Evolutionary conservation across 2,113 vertebrate genomes (phyloP), one percentile per base, ranked within the genome.

Genomic region (Chiloscyllium plagiosum): DNA sequence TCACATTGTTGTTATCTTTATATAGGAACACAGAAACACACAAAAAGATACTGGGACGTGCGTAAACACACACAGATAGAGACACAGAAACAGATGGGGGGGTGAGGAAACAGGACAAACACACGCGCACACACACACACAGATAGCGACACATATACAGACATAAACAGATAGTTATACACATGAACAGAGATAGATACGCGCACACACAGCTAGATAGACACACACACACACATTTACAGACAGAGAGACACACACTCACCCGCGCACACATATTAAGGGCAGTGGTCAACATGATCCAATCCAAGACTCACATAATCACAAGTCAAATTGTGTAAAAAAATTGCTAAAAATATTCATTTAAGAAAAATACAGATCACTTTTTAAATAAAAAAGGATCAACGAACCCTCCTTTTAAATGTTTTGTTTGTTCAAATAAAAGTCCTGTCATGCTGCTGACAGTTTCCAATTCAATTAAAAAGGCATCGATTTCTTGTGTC

Each of bases 311-410:
- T 95, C 94, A 95, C 94, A 95, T 33, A 95, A 61, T 90, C 52
- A 90, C 50, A 52, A 52, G 94, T n/a, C 47, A 95, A 95, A 95
- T 52, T 52, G 69, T 95, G 61, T 93, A 93, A 66, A 93, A 90
- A 87, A 90, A 68, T 66, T 66, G n/a, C 89, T 72, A 95, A 95
- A 95, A 76, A 95, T 95, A 95, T 72, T 95, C 94, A 76, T 72
- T 95, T 72, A 70, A 76, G 47, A 95, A 95, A 95, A 95, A 95
- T 93, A 93, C 89, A 93, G 56, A 52, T 72, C 69, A 95, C 94
- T 50, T 47, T 52, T 72, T 95, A 24, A 76, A 72, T 33, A 50
- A 76, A 95, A 95, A 94, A 94, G 69, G 47, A 95, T 26, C 6
- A 1, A 72, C 13, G 26, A 72, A 72, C 42, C 68, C 94, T 83